Conservation (phyloP, 2,797 vertebrate genomes). For the Etheostoma perlongum region DNA sequence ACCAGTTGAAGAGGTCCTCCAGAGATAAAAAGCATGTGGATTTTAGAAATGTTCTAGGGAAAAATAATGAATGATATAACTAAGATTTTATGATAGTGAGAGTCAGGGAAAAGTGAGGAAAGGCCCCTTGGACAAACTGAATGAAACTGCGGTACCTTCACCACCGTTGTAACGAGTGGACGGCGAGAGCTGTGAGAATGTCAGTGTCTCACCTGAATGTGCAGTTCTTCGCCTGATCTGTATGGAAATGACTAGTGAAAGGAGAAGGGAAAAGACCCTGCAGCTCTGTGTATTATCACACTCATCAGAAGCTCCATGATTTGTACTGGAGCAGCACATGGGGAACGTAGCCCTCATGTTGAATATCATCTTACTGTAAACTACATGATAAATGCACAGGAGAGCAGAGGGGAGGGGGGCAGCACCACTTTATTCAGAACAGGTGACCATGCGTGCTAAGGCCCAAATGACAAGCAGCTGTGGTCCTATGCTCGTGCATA, state of each 20-base stretch:
- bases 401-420: constrained; percentile 34
- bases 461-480: constrained; percentile 81
- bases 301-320: constrained; percentile 61
- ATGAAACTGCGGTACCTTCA: background rate
- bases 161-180: background rate
- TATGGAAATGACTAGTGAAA: constrained; percentile 26
- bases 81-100: background rate
- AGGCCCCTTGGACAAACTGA: background rate
- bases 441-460: constrained; percentile 80
- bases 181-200: background rate
- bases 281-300: constrained; percentile 48
- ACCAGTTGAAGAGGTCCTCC: background rate
- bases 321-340: constrained; percentile 47
- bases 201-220: constrained; percentile 3
- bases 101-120: background rate
- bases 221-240: constrained; percentile 1
- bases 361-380: constrained; percentile 71
- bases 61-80: background rate
- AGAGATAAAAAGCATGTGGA: background rate
- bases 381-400: constrained; percentile 64
- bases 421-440: constrained; percentile 79
- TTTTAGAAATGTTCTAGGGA: constrained; percentile 11
- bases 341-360: constrained; percentile 57
- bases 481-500: constrained; percentile 37
- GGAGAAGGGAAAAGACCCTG: constrained; percentile 32